Conservation (phyloP, 2,113 vertebrate genomes). For the Salvelinus namaycush region DNA sequence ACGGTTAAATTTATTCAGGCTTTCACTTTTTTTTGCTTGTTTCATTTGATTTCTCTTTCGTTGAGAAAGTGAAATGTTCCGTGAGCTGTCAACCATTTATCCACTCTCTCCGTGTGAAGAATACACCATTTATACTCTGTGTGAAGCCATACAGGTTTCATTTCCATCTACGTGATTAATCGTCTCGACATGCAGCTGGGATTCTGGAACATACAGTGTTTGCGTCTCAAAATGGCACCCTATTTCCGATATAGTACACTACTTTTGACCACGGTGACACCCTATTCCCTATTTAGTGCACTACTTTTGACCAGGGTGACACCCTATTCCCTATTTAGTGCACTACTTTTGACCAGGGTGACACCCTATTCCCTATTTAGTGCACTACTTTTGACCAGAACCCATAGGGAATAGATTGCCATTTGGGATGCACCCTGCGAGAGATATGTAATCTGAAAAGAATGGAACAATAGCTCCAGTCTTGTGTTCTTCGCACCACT, state of each 20-base stretch:
- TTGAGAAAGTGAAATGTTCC: too few species aligned
- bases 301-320: too few species aligned
- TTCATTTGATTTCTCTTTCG: too few species aligned
- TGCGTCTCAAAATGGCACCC: neutral
- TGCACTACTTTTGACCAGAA: too few species aligned
- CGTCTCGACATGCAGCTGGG: neutral
- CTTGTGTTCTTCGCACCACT: slow-evolving; percentile 19
- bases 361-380: neutral
- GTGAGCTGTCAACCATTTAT: neutral
- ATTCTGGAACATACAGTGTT: neutral
- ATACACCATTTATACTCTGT: neutral
- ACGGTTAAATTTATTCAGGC: too few species aligned
- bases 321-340: too few species aligned
- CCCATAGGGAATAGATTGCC: too few species aligned
- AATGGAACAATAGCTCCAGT: slow-evolving; percentile 18
- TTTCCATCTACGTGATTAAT: neutral
- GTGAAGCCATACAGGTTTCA: neutral
- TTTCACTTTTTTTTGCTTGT: too few species aligned
- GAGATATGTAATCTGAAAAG: neutral
- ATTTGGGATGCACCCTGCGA: too few species aligned
- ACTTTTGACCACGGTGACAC: neutral
- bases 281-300: too few species aligned
- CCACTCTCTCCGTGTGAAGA: neutral
- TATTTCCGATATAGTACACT: too few species aligned
- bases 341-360: neutral